A percentile compares a stretch with the other conserved stretches of the same genome.
phyloP scores from a whole-genome alignment of 2,888 invertebrate species.

The Petrolisthes manimaculis region DNA sequence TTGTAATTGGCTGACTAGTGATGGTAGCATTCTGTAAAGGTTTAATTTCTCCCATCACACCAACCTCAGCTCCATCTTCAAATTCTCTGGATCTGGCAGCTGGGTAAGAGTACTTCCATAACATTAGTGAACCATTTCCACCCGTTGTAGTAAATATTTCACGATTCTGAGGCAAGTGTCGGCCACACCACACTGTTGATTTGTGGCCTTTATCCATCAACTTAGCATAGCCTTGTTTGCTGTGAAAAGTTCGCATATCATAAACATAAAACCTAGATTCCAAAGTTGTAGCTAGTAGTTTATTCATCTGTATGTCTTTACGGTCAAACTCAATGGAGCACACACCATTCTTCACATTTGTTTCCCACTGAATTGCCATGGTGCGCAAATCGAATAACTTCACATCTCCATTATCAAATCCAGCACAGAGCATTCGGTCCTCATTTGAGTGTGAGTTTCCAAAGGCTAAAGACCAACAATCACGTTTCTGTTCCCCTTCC shows the following conservation, averaged over 20 bases:
- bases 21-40: slow-evolving; percentile 85
- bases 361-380: slow-evolving; percentile 89
- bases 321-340: slow-evolving; percentile 92
- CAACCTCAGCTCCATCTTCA: slow-evolving; percentile 79
- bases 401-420: slow-evolving; percentile 96
- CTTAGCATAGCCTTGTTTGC: slow-evolving; percentile 85
- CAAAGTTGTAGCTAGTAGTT: slow-evolving; percentile 89
- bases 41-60: slow-evolving; percentile 82
- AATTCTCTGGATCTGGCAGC: slow-evolving; percentile 80
- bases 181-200: slow-evolving; percentile 90
- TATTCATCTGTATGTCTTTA: slow-evolving; percentile 94
- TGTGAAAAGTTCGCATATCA: slow-evolving; percentile 89
- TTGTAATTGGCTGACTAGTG: slow-evolving; percentile 88
- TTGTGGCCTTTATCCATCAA: slow-evolving; percentile 75
- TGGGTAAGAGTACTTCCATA: slow-evolving; percentile 97
- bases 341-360: slow-evolving; percentile 88
- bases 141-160: slow-evolving; percentile 92
- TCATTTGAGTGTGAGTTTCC: slow-evolving; percentile 89
- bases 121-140: slow-evolving; percentile 87
- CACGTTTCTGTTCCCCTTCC: slow-evolving; percentile 79
- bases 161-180: slow-evolving; percentile 92
- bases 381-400: slow-evolving; percentile 91
- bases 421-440: slow-evolving; percentile 88
- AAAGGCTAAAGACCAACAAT: slow-evolving; percentile 95
- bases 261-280: slow-evolving; percentile 92